Percentiles rank a stretch among this genome's conserved stretches.
These are phyloP conservation scores for Doris montereyensis DNA, from an alignment of 2,888 invertebrate species.

Conservation along the genomic window DNA sequence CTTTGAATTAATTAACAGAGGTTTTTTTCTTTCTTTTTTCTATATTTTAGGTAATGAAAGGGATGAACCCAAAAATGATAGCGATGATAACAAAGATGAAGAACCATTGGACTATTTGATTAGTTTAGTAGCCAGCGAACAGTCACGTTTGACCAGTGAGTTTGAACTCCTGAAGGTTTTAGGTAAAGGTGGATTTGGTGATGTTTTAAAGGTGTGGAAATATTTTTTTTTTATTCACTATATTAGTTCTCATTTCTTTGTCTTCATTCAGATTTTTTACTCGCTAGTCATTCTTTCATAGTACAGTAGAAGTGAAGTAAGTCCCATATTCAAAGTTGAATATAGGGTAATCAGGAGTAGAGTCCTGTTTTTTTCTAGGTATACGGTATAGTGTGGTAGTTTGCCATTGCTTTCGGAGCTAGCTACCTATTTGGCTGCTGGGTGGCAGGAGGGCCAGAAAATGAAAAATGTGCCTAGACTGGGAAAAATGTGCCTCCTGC, in stretches of 20 bases:
- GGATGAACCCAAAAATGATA: constrained; percentile 28
- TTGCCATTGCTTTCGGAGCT: not conserved
- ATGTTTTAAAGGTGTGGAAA: constrained; percentile 87
- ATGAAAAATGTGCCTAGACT: no score
- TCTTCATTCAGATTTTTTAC: not conserved
- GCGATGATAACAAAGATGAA: constrained; percentile 51
- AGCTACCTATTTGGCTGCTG: not conserved
- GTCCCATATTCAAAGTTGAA: no score
- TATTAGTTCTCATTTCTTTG: not conserved
- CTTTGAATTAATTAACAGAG: no score
- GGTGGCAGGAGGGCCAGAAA: no score
- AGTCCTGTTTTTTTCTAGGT: no score
- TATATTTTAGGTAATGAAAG: not conserved
- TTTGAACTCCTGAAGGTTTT: constrained; percentile 82
- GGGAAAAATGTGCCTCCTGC: no score
- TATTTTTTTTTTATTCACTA: not conserved
- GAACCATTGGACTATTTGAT: constrained; percentile 53
- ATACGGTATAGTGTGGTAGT: no score
- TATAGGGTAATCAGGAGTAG: no score
- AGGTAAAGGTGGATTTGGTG: constrained; percentile 96
- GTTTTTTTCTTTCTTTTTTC: no score
- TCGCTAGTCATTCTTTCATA: not conserved
- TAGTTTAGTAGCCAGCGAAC: constrained; percentile 60
- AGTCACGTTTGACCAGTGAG: constrained; percentile 78
- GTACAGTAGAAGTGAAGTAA: not conserved